phyloP scores from a whole-genome alignment of 2,888 invertebrate species.

The Malthinus seriepunctatus region DNA sequence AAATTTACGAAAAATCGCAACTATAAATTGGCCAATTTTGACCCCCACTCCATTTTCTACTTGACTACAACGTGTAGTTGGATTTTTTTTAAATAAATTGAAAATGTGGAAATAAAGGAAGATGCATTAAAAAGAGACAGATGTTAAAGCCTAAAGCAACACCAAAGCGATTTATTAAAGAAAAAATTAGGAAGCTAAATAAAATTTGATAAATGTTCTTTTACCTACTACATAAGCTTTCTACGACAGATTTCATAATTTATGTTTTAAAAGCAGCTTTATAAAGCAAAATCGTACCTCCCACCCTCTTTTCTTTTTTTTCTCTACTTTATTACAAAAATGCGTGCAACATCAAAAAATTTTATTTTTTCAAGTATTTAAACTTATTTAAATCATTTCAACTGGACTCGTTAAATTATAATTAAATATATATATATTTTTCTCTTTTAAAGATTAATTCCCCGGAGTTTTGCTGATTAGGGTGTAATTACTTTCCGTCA shows the following conservation, averaged over 20 bases:
- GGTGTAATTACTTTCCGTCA: slow-evolving; percentile 12
- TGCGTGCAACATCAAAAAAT: slow-evolving; percentile 1
- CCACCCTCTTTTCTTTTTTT: background rate
- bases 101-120: background rate
- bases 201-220: slow-evolving; percentile 17
- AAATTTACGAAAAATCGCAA: background rate
- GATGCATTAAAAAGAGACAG: background rate
- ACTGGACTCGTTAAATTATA: slow-evolving; percentile 7
- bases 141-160: slow-evolving; percentile 10
- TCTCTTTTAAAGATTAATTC: slow-evolving; percentile 7
- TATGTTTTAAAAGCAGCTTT: slow-evolving; percentile 1
- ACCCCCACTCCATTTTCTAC: too few species aligned
- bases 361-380: too few species aligned
- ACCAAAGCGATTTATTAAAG: slow-evolving; percentile 16
- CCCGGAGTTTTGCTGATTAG: slow-evolving; percentile 9
- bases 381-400: too few species aligned
- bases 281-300: slow-evolving; percentile 2
- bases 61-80: too few species aligned
- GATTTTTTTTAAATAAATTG: background rate
- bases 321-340: background rate
- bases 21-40: background rate
- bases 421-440: slow-evolving; percentile 4
- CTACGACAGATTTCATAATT: slow-evolving; percentile 5
- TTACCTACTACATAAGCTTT: slow-evolving; percentile 9
- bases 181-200: slow-evolving; percentile 18